Conservation (phyloP, 2,797 vertebrate species). For the Capromys pilorides region DNA sequence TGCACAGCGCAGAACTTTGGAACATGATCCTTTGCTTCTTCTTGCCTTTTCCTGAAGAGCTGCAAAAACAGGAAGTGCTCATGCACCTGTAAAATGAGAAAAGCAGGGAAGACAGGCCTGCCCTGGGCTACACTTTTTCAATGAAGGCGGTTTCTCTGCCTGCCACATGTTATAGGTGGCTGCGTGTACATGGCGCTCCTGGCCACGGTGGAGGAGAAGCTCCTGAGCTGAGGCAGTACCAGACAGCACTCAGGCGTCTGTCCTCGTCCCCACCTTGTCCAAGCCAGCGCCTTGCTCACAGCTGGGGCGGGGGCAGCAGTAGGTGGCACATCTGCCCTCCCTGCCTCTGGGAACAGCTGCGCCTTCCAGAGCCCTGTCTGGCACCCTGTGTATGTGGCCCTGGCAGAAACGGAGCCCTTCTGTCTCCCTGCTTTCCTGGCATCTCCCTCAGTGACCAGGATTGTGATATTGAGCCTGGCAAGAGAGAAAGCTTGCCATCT, state of each 20-base stretch:
- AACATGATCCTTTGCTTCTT: neutral
- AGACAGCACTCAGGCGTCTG: neutral
- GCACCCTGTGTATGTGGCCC: neutral
- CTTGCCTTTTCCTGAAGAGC: neutral
- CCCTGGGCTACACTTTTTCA: neutral
- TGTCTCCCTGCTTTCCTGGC: neutral
- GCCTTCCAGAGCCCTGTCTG: conserved; percentile 26
- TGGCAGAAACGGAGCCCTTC: neutral
- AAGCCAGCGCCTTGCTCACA: neutral
- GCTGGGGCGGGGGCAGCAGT: neutral
- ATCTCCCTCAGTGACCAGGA: neutral
- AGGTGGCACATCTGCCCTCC: neutral
- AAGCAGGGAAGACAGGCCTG: neutral
- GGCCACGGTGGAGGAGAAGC: neutral
- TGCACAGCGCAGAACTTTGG: neutral
- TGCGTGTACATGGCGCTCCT: neutral
- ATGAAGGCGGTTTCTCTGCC: neutral
- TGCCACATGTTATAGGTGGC: neutral
- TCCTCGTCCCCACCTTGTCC: neutral
- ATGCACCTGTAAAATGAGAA: neutral
- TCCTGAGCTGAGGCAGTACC: neutral
- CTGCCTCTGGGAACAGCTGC: conserved; percentile 22
- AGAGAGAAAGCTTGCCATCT: conserved; percentile 17
- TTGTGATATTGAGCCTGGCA: neutral
- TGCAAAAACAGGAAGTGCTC: neutral